These are phyloP conservation scores for Triplophysa rosa DNA, from an alignment of 2,113 vertebrate species.

Conservation along the genomic window DNA sequence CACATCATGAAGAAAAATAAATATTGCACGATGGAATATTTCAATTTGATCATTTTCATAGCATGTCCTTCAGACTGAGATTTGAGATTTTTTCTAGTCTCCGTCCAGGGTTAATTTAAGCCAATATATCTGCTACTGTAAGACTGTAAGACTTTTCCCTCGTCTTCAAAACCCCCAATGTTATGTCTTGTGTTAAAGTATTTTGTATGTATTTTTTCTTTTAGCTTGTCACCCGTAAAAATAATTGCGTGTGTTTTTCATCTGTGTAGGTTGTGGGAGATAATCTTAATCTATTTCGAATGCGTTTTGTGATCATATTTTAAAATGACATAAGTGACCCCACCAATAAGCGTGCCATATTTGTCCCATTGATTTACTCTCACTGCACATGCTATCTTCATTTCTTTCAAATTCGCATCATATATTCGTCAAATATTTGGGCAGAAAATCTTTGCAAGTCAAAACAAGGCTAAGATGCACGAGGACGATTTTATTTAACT, in stretches of 20 bases:
- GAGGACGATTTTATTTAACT: background rate
- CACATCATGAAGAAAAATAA: conserved; percentile 14
- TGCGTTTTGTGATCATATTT: no score
- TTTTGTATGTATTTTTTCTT: no score
- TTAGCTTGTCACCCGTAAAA: no score
- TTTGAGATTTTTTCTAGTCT: conserved; percentile 5
- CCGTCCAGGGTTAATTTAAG: background rate
- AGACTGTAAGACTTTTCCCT: background rate
- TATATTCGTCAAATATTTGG: conserved; percentile 8
- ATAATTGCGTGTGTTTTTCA: no score
- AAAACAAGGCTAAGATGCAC: background rate
- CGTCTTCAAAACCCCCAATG: no score
- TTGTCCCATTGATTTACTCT: background rate
- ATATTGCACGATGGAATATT: background rate
- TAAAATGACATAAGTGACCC: no score
- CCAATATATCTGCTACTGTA: background rate
- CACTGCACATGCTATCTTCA: conserved; percentile 12
- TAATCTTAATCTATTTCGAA: no score
- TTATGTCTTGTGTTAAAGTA: no score
- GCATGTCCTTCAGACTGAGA: background rate
- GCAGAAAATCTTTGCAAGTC: background rate
- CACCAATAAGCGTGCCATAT: no score
- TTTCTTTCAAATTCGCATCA: conserved; percentile 5
- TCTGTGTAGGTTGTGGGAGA: no score
- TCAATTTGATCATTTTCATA: conserved; percentile 19